Base-by-base conservation (phyloP, 2,797 vertebrate species). In the Pogonophryne albipinna region DNA sequence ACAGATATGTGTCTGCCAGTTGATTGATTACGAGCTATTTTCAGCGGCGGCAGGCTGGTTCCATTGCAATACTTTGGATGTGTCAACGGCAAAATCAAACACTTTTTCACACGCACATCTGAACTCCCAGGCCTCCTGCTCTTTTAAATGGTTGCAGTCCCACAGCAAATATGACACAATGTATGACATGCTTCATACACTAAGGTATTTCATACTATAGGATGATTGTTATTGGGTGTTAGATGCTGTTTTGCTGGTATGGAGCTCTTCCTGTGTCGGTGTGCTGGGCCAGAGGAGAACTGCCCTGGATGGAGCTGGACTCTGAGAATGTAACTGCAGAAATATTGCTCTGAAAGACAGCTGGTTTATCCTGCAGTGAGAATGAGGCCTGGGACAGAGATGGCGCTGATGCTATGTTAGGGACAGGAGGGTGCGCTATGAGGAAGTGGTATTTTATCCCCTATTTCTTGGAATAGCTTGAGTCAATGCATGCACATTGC, bases 21-120 rank as follows among this genome's bases (percentile, higher is more conserved):
- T 91, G 90, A 94, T 94, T 91, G 93, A 94, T 93, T 88, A 85
- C 42, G 67, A 86, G 92, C 92, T 93, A 91, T 93, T 93, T 93
- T 89, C 74, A 77, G 90, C 85, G 12, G 76, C 74, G 61, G 82
- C 69, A 6, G 85, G 78, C 85, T 59, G 79, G 85, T 92, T 92
- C 88, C 83, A 91, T 90, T 81, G 84, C 84, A 73, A 65, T 75
- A 83, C 89, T 71, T 87, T 80, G 82, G 81, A 89, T 77, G 78
- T 91, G 88, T 91, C 86, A 80, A 87, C 75, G 55, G 79, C 84
- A 91, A 91, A 91, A 89, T 90, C 87, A 88, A 88, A 91, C 79
- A 74, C 74, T 85, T 84, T 87, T 85, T 85, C 76, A 85, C 85
- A 87, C n/a, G 85, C 86, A 77, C 80, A 88, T 85, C 65, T 74